Evolutionary conservation across 2,888 invertebrate genomes (phyloP), one percentile per base, ranked within the genome.

Genomic region (Dicycla oo): DNA sequence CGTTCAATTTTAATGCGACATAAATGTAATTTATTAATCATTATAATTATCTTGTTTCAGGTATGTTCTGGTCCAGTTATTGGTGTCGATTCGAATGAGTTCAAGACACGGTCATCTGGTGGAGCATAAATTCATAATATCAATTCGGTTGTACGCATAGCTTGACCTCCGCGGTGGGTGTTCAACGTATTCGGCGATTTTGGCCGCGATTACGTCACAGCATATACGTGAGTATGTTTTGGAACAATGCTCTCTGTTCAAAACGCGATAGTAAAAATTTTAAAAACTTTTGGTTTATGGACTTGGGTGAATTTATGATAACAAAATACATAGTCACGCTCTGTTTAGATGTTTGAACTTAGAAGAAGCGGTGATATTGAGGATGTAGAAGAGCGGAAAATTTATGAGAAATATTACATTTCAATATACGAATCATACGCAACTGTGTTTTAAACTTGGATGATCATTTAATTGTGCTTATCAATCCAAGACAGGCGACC

Each of bases 181-280:
- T 67, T 66, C 72, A 74, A 74, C 69, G 53, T 49, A 57, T 72
- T 71, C 78, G 23, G 63, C 69, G 73, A 78, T 78, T 84, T 81
- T 69, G 73, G 77, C 74, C 58, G 74, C 66, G 76, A 65, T 89
- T 82, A 90, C 90, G 90, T 91, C 90, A 91, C 83, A 81, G 57
- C 62, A 64, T 63, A 74, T 75, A 81, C 77, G 88, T 88, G 71
- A 88, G 89, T 88, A 80, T 82, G 76, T 86, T 71, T 79, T 84
- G 78, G 84, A 89, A 92, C 91, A 90, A 91, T 89, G 88, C 86
- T 81, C 85, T 86, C 69, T 81, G 80, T 88, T 86, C 80, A 87
- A 75, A 80, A 73, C 56, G 40, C 69, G 65, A 76, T 71, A 69
- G 73, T 77, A 75, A 64, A 61, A 6, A 8, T 26, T 30, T 70